Conservation (phyloP, 37 sponge, comb jelly and placozoan species). For the Axinella damicornis region DNA sequence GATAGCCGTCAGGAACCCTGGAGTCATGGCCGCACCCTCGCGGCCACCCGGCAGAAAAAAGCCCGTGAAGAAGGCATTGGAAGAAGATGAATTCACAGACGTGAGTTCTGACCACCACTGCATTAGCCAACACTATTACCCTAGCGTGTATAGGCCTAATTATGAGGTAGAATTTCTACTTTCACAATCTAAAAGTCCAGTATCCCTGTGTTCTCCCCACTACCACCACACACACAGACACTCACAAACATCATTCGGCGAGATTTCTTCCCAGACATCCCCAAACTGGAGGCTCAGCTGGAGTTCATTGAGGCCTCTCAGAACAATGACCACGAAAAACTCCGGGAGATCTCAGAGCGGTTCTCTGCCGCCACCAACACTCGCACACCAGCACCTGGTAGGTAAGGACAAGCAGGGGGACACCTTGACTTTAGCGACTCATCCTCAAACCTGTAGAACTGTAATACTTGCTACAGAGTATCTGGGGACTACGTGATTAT, state of each 20-base stretch:
- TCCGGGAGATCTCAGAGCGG: conserved; percentile 79
- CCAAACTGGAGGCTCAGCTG: conserved; percentile 80
- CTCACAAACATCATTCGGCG: conserved; percentile 84
- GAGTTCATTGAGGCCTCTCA: conserved; percentile 74
- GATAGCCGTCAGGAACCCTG: neutral
- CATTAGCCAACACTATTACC: too few species aligned
- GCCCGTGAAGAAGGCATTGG: conserved; percentile 61
- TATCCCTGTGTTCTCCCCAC: neutral
- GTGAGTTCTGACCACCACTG: conserved; percentile 28
- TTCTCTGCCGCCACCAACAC: conserved; percentile 38
- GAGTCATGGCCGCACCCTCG: conserved; percentile 1
- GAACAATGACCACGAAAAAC: conserved; percentile 29
- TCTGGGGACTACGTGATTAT: too few species aligned
- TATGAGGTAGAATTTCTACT: too few species aligned
- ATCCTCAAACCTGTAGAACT: too few species aligned
- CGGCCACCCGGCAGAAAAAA: neutral
- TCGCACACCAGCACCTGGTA: conserved; percentile 23
- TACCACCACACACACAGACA: conserved; percentile 40
- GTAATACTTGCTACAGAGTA: too few species aligned
- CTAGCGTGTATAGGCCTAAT: too few species aligned
- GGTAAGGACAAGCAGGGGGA: neutral
- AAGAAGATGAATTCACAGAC: conserved; percentile 86
- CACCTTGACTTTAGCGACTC: too few species aligned
- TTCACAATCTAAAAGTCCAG: too few species aligned
- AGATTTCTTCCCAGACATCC: conserved; percentile 96